Evolutionary conservation across 2,888 invertebrate species (phyloP).

Genomic region (Cryptocheilus praepositus): DNA sequence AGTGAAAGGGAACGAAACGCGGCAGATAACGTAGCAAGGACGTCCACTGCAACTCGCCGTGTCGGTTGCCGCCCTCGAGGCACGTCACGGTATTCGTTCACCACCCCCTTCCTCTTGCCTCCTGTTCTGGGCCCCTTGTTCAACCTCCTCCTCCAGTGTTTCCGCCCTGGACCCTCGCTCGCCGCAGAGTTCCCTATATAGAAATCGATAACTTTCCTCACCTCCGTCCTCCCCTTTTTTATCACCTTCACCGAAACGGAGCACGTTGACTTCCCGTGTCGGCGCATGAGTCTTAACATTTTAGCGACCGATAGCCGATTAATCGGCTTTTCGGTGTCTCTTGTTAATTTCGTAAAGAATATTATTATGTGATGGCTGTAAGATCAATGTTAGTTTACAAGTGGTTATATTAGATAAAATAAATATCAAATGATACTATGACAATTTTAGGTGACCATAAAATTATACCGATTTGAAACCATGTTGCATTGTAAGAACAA

Average conservation of each 20-base stretch:
- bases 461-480: no score
- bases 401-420: no score
- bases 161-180: not conserved
- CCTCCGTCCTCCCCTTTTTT: not conserved
- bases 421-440: no score
- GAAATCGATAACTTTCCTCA: not conserved
- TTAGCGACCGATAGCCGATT: no score
- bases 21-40: conserved; percentile 74
- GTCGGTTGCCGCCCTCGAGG: conserved; percentile 71
- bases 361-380: no score
- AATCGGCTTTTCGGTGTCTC: no score
- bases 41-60: conserved; percentile 70
- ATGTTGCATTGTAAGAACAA: no score
- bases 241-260: not conserved
- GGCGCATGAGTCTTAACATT: not conserved
- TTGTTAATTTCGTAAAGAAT: no score
- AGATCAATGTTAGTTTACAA: no score
- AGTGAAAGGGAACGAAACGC: conserved; percentile 73
- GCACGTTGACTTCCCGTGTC: not conserved
- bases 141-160: not conserved
- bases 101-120: conserved; percentile 26
- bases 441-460: no score
- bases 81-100: conserved; percentile 59
- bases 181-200: not conserved
- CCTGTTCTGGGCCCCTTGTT: conserved; percentile 10